Base-by-base conservation (phyloP, 1,140 invertebrate genomes). In the Aporrectodea caliginosa region DNA sequence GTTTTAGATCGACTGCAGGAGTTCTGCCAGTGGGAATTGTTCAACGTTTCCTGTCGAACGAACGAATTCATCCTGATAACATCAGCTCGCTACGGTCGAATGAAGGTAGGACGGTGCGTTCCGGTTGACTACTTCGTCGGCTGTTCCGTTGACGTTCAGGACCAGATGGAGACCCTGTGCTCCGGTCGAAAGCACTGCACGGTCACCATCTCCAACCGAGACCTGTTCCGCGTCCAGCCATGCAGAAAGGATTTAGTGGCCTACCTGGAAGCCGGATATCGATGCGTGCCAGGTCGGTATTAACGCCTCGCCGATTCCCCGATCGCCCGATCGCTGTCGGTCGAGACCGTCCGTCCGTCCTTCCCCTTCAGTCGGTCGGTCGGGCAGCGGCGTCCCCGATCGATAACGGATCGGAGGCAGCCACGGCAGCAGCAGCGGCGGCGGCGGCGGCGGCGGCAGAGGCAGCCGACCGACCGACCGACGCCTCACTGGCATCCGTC, bases 201-300 rank as follows among this genome's bases (percentile, higher is more conserved):
- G 43, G 43, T 78, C 70, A 68, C 31, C 16, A 35, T 81, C n/a
- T 35, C 80, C 16, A 75, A 80, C 68, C n/a, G 69, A 16, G 70
- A 78, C 32, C 71, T 81, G 16, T 81, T 74, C 75, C 22, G 34
- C 69, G 77, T 81, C 22, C 80, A 81, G 31, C 80, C 80, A n/a
- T 81, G 80, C 34, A 77, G 80, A 29, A 78, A 78, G 43, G 80
- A 81, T 73, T 72, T 81, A 33, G 58, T 74, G 35, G 80, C 72
- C 33, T 81, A 81, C 77, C 69, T 81, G 43, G 77, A 78, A 27
- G 80, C 80, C 32, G 35, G 68, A 22, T 81, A 81, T 70, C 35
- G 30, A 32, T 81, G 80, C 43, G 80, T 81, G 32, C 32, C 33
- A 70, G 79, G 79, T 80, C 22, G 34, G 31, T 73, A 6, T 73